These are phyloP conservation scores for Sinocyclocheilus anophthalmus DNA, from an alignment of 2,113 vertebrate species.

Conservation along the genomic window DNA sequence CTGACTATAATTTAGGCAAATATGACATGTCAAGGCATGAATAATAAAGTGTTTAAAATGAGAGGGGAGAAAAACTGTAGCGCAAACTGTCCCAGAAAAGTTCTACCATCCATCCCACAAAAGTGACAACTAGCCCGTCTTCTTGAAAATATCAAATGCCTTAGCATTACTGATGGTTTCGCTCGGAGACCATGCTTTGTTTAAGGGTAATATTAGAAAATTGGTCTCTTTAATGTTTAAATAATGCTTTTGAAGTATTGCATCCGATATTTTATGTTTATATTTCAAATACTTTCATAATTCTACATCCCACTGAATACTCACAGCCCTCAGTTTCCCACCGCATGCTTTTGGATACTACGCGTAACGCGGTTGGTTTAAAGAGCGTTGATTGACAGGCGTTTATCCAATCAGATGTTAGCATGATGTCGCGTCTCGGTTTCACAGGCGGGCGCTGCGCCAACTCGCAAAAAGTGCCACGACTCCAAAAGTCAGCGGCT, in stretches of 20 bases:
- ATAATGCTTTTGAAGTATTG: background rate
- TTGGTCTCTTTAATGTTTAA: background rate
- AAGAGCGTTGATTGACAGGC: slow-evolving; percentile 48
- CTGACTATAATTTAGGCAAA: background rate
- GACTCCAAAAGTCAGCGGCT: slow-evolving; percentile 69
- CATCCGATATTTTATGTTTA: too few relatives aligned
- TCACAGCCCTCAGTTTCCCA: background rate
- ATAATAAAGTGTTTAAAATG: background rate
- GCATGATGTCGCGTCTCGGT: background rate
- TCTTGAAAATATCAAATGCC: background rate
- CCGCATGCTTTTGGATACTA: slow-evolving; percentile 22
- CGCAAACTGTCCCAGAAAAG: background rate
- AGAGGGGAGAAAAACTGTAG: too few relatives aligned
- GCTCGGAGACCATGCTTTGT: background rate
- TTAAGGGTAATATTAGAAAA: background rate
- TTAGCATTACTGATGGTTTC: background rate
- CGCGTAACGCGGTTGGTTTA: slow-evolving; percentile 52
- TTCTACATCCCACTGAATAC: background rate
- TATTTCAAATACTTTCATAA: slow-evolving; percentile 14
- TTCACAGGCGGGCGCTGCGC: slow-evolving; percentile 48
- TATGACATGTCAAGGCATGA: background rate
- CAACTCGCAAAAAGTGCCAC: slow-evolving; percentile 74
- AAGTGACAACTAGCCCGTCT: background rate
- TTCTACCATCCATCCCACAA: background rate
- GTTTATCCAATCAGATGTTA: slow-evolving; percentile 53